Conservation (phyloP, 2,797 vertebrate species). For the Lepilemur ruficaudatus region DNA sequence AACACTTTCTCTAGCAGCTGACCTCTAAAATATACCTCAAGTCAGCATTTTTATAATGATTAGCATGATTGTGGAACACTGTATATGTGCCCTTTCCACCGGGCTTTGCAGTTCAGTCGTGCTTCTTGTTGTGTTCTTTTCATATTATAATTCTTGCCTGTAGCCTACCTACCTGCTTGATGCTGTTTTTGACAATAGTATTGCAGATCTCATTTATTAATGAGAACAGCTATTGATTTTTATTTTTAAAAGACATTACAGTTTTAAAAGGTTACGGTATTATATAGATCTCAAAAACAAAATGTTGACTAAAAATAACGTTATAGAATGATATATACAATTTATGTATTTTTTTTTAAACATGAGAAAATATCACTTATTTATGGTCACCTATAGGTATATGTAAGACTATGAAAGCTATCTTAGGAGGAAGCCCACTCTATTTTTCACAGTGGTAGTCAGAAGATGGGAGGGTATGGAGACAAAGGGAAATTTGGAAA, state of each 20-base stretch:
- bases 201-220: neutral
- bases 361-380: neutral
- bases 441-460: neutral
- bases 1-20: neutral
- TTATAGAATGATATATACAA: neutral
- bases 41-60: neutral
- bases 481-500: neutral
- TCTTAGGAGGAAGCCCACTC: neutral
- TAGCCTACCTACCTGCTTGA: neutral
- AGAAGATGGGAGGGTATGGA: neutral
- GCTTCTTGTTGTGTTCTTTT: neutral
- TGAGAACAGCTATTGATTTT: neutral
- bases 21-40: neutral
- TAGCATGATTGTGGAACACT: neutral
- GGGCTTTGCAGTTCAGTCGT: neutral
- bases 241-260: neutral
- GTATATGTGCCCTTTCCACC: neutral
- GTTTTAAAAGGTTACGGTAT: neutral
- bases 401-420: neutral
- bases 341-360: neutral
- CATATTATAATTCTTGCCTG: neutral
- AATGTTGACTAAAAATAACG: neutral
- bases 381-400: neutral
- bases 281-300: neutral
- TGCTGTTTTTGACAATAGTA: neutral